These are phyloP conservation scores for Rhadina sibilatrix DNA, from an alignment of 2,113 vertebrate genomes.

Conservation along the genomic window DNA sequence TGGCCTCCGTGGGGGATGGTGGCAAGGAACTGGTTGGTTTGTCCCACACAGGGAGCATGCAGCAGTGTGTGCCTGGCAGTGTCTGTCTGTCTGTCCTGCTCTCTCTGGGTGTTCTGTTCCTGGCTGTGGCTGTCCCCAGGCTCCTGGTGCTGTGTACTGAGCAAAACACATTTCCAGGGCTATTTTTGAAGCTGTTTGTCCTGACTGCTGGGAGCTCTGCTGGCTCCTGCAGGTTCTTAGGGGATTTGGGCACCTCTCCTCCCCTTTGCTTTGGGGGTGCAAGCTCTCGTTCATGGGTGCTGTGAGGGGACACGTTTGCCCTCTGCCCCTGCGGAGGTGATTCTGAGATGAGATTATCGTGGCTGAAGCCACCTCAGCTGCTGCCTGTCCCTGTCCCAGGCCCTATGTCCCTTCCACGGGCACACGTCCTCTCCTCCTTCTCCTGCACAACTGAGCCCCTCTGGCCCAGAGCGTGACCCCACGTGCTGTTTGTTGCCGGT, in stretches of 20 bases:
- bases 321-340: not conserved
- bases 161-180: not conserved
- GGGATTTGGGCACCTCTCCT: not conserved
- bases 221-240: not conserved
- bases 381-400: not conserved
- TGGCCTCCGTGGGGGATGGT: rapidly evolving
- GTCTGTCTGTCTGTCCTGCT: not conserved
- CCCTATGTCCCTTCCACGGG: rapidly evolving
- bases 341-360: rapidly evolving
- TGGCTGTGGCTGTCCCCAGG: not conserved
- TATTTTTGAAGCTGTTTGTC: rapidly evolving
- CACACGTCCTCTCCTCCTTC: rapidly evolving
- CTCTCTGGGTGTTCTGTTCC: not conserved
- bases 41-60: rapidly evolving
- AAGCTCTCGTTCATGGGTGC: rapidly evolving
- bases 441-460: not conserved
- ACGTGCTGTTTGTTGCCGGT: rapidly evolving
- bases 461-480: not conserved
- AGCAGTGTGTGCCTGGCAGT: not conserved
- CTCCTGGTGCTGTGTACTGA: not conserved
- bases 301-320: rapidly evolving
- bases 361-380: not conserved
- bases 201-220: not conserved
- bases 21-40: not conserved
- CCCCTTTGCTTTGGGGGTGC: not conserved